A percentile compares a stretch with the other conserved stretches of the same genome.
These are phyloP conservation scores for Ctenopoma multispine DNA, from an alignment of 2,797 vertebrate species.

Conservation along the genomic window DNA sequence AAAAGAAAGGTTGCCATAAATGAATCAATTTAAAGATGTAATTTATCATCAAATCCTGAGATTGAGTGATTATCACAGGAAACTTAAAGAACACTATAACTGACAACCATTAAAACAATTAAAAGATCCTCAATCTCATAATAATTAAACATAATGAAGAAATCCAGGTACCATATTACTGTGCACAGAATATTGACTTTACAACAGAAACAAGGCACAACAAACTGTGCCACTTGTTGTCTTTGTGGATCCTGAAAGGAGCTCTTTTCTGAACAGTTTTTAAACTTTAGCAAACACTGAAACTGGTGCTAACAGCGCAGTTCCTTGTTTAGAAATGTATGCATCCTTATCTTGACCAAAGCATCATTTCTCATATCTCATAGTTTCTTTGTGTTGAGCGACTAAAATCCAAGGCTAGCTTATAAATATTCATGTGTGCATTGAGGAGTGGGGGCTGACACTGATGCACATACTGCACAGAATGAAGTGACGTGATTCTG, in stretches of 20 bases:
- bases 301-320: not conserved
- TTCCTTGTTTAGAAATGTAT: not conserved
- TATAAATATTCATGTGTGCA: constrained; percentile 54
- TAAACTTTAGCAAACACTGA: not conserved
- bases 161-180: not conserved
- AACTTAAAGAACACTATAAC: not conserved
- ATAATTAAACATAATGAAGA: constrained; percentile 5
- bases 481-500: constrained; percentile 8
- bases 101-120: no score
- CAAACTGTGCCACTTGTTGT: not conserved
- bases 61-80: not conserved
- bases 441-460: constrained; percentile 39
- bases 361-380: not conserved
- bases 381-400: constrained; percentile 23
- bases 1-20: not conserved
- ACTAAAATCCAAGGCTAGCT: constrained; percentile 11
- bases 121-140: constrained; percentile 6
- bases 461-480: constrained; percentile 10
- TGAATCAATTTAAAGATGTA: not conserved
- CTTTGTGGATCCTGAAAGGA: not conserved
- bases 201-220: not conserved
- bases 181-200: not conserved
- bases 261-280: not conserved
- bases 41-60: not conserved
- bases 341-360: not conserved